A percentile compares a stretch with the other conserved stretches of the same genome.
phyloP scores from a whole-genome alignment of 1,140 invertebrate genomes.

The Spodoptera frugiperda region DNA sequence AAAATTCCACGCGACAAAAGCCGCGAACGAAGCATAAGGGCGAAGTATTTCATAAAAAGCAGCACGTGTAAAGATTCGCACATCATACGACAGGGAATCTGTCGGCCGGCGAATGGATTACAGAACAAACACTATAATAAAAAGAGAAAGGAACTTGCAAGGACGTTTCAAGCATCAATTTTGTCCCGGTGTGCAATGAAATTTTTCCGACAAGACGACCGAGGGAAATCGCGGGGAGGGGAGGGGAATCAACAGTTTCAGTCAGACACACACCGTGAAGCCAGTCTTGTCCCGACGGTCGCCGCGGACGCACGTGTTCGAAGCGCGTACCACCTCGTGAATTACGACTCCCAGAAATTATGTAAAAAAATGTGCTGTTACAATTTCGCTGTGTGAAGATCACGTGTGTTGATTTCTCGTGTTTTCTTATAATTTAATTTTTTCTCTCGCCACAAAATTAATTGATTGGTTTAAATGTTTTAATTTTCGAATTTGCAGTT shows the following conservation, averaged over 20 bases:
- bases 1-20: neutral
- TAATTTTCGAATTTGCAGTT: neutral
- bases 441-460: neutral
- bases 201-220: slow-evolving; percentile 52
- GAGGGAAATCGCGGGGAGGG: slow-evolving; percentile 1
- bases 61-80: neutral
- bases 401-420: slow-evolving; percentile 24
- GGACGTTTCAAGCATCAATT: slow-evolving; percentile 22
- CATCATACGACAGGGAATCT: neutral
- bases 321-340: neutral
- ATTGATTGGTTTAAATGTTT: neutral
- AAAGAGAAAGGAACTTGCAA: slow-evolving; percentile 17
- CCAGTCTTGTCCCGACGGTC: slow-evolving; percentile 35
- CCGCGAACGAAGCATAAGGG: neutral
- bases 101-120: neutral
- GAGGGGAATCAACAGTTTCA: slow-evolving; percentile 52
- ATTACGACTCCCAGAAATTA: slow-evolving; percentile 29
- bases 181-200: slow-evolving; percentile 44
- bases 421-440: neutral
- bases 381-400: neutral
- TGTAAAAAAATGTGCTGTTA: slow-evolving; percentile 34
- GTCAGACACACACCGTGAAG: slow-evolving; percentile 33
- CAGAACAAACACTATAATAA: slow-evolving; percentile 12
- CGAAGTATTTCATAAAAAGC: neutral
- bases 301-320: slow-evolving; percentile 19